Conservation (phyloP, 2,888 invertebrate genomes). For the Laspeyria flexula region DNA sequence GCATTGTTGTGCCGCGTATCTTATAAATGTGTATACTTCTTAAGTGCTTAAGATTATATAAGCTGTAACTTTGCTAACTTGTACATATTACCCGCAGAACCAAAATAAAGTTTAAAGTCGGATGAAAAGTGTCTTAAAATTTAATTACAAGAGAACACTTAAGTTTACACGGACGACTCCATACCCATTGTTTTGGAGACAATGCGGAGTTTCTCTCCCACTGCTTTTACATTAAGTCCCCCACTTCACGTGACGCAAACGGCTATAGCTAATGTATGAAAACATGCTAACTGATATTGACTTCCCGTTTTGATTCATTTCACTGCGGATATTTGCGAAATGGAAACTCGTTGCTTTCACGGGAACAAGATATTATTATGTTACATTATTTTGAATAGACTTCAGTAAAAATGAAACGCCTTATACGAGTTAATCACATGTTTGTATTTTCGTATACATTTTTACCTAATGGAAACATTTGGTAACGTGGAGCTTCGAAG, state of each 20-base stretch:
- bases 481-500: no score
- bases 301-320: slow-evolving; percentile 5
- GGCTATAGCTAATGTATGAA: slow-evolving; percentile 37
- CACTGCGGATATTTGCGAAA: not conserved
- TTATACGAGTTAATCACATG: not conserved
- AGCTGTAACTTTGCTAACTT: slow-evolving; percentile 8
- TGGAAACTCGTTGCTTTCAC: not conserved
- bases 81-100: slow-evolving; percentile 16
- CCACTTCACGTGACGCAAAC: slow-evolving; percentile 38
- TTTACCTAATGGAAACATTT: no score
- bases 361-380: not conserved
- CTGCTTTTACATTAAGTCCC: slow-evolving; percentile 45
- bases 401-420: not conserved
- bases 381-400: slow-evolving; percentile 4
- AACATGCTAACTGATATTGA: slow-evolving; percentile 22
- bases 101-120: slow-evolving; percentile 31
- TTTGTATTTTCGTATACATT: no score
- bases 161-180: slow-evolving; percentile 56
- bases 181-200: slow-evolving; percentile 55
- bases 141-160: slow-evolving; percentile 60
- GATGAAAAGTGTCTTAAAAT: slow-evolving; percentile 53
- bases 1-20: not conserved
- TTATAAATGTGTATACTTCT: slow-evolving; percentile 6
- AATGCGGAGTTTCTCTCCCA: slow-evolving; percentile 46
- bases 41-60: slow-evolving; percentile 17